A percentile compares a stretch with the other conserved stretches of the same genome.
Conservation (phyloP, 2,113 vertebrate species). For the Ageneiosus marmoratus region DNA sequence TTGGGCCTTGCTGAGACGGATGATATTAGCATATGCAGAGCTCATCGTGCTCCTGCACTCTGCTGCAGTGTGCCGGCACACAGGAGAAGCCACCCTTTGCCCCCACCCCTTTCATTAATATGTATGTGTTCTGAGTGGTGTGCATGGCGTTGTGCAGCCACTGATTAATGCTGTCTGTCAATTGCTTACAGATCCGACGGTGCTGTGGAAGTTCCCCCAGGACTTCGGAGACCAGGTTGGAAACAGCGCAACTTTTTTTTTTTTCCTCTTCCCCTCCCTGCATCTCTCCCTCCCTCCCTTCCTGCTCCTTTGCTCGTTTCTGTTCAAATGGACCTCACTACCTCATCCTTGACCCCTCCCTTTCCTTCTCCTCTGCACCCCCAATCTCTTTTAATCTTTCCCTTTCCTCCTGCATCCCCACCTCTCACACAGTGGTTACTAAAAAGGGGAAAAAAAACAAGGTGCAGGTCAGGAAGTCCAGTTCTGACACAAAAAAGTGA, state of each 20-base stretch:
- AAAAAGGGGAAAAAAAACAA: neutral
- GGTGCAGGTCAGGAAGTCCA: neutral
- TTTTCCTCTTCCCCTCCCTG: conserved; percentile 55
- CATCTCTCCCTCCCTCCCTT: conserved; percentile 10
- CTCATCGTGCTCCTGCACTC: conserved; percentile 39
- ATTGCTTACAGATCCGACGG: conserved; percentile 98
- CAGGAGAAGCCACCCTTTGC: conserved; percentile 74
- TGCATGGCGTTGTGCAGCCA: conserved; percentile 80
- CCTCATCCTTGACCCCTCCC: conserved; percentile 52
- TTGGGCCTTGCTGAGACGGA: conserved; percentile 34
- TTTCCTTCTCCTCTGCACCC: neutral
- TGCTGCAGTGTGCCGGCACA: conserved; percentile 68
- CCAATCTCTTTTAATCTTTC: conserved; percentile 1
- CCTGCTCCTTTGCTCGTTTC: conserved; percentile 38
- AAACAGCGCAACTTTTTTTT: conserved; percentile 81
- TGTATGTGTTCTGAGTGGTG: conserved; percentile 80
- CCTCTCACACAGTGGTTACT: neutral
- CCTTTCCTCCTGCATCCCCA: neutral
- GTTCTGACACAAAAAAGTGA: neutral
- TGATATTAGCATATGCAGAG: conserved; percentile 56
- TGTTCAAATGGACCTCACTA: conserved; percentile 62
- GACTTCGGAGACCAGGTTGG: conserved; percentile 99
- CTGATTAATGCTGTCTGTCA: conserved; percentile 94
- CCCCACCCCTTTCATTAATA: conserved; percentile 82
- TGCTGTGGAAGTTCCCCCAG: conserved; percentile 99